phyloP scores from a whole-genome alignment of 2,797 vertebrate species.

The Loriculus beryllinus region DNA sequence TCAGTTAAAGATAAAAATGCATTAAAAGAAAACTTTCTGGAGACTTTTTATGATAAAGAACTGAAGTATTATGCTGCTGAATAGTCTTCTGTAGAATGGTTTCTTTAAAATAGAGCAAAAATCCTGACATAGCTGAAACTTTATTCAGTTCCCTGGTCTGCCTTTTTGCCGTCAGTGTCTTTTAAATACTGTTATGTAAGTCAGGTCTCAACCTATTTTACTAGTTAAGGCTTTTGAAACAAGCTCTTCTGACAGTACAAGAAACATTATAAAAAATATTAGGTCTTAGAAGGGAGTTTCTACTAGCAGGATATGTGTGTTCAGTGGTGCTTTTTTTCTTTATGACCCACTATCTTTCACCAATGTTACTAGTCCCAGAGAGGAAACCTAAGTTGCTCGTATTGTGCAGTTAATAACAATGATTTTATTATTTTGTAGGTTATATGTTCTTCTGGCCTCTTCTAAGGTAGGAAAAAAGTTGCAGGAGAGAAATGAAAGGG shows the following conservation, averaged over 20 bases:
- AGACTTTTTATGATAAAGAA: not conserved
- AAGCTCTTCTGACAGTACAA: not conserved
- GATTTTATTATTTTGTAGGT: not conserved
- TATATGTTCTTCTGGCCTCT: not conserved
- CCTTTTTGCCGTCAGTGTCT: slow-evolving; percentile 10
- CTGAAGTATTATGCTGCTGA: not conserved
- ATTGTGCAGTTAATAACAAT: not conserved
- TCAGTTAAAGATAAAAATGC: not conserved
- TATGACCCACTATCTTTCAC: not conserved
- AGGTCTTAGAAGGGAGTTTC: not conserved
- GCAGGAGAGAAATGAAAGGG: not conserved
- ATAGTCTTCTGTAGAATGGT: not conserved
- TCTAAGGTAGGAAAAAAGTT: not conserved
- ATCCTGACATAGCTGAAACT: slow-evolving; percentile 20
- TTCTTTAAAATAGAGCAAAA: slow-evolving; percentile 26
- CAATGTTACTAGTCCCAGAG: not conserved
- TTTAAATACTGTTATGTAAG: slow-evolving; percentile 51
- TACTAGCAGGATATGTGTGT: not conserved
- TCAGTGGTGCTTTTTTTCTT: not conserved
- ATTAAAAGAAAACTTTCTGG: not conserved
- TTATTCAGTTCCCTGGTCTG: not conserved
- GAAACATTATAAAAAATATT: not conserved
- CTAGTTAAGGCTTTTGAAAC: slow-evolving; percentile 5
- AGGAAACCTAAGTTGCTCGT: not conserved
- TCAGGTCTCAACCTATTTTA: slow-evolving; percentile 3